Conservation (phyloP, 64 coral and sea anemone genomes). For the Exaiptasia diaphana region DNA sequence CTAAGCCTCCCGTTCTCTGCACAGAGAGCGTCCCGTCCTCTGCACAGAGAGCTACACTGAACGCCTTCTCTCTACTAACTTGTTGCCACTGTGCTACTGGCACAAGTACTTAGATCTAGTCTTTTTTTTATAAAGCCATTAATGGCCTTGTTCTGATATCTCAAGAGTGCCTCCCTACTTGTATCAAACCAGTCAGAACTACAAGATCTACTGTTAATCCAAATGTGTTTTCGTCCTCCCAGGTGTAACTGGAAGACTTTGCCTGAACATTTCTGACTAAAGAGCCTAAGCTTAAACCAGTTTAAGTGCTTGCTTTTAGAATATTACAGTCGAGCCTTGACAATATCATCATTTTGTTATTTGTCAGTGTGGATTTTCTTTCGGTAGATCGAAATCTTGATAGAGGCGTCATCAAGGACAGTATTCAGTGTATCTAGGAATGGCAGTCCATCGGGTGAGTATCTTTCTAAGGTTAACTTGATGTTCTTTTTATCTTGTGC, state of each 20-base stretch:
- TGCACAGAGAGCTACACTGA: conserved; percentile 33
- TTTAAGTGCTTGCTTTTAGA: conserved; percentile 37
- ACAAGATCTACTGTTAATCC: conserved; percentile 43
- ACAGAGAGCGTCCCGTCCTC: conserved; percentile 10
- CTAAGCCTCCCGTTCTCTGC: conserved; percentile 34
- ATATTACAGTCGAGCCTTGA: conserved; percentile 1
- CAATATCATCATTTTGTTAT: neutral
- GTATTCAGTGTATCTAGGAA: neutral
- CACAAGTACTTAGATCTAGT: conserved; percentile 52
- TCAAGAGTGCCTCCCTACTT: neutral
- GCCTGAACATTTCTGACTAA: conserved; percentile 10
- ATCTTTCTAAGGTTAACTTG: conserved; percentile 52
- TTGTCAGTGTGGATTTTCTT: neutral
- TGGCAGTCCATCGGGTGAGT: neutral
- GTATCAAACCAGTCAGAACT: conserved; percentile 17
- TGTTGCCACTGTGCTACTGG: conserved; percentile 43
- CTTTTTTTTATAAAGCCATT: conserved; percentile 41
- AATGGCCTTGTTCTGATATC: conserved; percentile 9
- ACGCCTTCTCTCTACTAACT: neutral
- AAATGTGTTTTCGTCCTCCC: conserved; percentile 1
- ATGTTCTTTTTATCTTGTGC: conserved; percentile 53
- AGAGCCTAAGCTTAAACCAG: conserved; percentile 37
- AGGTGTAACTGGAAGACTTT: conserved; percentile 19
- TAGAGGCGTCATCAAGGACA: neutral
- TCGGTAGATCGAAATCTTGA: neutral